phyloP scores from a whole-genome alignment of 2,113 vertebrate species.

The Chauna torquata region DNA sequence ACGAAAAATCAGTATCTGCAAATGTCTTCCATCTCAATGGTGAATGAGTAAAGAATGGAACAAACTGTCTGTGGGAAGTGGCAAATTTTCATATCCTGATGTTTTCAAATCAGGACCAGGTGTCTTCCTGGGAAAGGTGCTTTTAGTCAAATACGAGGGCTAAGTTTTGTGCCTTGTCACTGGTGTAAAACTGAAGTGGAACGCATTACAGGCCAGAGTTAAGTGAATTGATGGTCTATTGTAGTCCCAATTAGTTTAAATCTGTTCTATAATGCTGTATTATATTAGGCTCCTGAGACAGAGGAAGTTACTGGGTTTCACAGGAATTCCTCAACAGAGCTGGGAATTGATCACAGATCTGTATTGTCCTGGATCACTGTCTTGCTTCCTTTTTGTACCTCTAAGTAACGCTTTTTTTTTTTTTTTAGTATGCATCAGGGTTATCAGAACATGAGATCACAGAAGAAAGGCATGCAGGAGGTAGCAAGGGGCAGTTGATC shows the following conservation, averaged over 20 bases:
- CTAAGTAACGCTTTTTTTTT: not conserved
- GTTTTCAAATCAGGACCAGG: not conserved
- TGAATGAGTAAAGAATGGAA: not conserved
- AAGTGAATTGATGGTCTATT: not conserved
- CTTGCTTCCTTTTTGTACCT: not conserved
- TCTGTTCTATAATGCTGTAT: not conserved
- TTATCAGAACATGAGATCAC: not conserved
- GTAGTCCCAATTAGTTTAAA: not conserved
- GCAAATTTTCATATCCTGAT: accelerated
- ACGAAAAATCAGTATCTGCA: not conserved
- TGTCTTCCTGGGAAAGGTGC: not conserved
- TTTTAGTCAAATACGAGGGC: not conserved
- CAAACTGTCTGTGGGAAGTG: not conserved
- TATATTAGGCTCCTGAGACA: not conserved
- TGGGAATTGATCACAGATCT: not conserved
- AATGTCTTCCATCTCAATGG: not conserved
- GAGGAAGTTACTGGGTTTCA: not conserved
- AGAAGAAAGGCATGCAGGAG: not conserved
- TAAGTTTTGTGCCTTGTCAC: not conserved
- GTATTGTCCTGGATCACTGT: not conserved
- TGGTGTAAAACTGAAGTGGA: not conserved
- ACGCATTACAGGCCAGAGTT: not conserved
- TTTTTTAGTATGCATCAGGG: not conserved
- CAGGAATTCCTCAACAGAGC: not conserved
- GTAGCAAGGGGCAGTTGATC: not conserved